Conservation (phyloP, 35 echinoderm and acorn worm genomes). For the Lytechinus pictus region DNA sequence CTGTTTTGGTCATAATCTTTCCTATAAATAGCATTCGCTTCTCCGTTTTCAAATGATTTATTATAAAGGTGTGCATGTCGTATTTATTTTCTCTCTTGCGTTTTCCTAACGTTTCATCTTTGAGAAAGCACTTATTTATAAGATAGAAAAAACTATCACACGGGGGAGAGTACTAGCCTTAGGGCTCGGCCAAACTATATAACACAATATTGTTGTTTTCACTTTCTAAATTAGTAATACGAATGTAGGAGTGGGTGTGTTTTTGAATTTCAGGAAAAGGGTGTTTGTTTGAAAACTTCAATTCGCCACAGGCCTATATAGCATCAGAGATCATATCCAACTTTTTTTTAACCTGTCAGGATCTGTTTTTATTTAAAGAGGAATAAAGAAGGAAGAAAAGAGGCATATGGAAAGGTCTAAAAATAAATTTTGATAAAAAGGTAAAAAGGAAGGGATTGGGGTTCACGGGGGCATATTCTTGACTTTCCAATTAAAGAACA, state of each 20-base stretch:
- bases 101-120: background rate
- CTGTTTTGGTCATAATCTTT: background rate
- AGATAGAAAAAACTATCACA: background rate
- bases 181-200: background rate
- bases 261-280: background rate
- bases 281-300: background rate
- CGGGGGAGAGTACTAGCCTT: background rate
- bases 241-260: background rate
- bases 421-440: background rate
- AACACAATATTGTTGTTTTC: conserved; percentile 5
- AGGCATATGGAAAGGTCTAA: background rate
- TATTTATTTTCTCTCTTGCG: background rate
- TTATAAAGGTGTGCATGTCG: background rate
- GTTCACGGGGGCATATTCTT: background rate
- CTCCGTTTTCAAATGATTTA: conserved; percentile 1
- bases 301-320: background rate
- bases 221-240: background rate
- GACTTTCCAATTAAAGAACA: background rate
- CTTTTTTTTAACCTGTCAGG: background rate
- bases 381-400: background rate
- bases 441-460: background rate
- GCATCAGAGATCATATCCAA: background rate
- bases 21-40: background rate
- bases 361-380: background rate
- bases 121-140: background rate